These are phyloP conservation scores for Amblyjoppa proteus DNA, from an alignment of 2,888 invertebrate species.

Conservation along the genomic window DNA sequence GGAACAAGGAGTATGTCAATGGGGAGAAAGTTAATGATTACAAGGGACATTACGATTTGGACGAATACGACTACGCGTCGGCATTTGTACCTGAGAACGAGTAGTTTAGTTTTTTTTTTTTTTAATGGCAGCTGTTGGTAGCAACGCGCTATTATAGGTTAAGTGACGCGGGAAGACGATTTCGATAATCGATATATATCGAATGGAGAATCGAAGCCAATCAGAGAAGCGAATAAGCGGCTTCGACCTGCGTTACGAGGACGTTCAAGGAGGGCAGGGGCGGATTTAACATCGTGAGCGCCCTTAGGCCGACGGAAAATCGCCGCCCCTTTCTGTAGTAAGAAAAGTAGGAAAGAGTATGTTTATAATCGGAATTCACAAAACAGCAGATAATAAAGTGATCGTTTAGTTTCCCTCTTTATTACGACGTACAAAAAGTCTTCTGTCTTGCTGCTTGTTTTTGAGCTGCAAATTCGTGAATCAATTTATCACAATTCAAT, in stretches of 20 bases:
- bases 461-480: too few species aligned
- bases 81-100: neutral
- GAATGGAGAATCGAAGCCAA: neutral
- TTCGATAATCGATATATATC: neutral
- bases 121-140: neutral
- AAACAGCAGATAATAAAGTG: too few species aligned
- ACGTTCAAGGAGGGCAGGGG: neutral
- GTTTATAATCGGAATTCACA: too few species aligned
- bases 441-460: too few species aligned
- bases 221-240: neutral
- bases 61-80: slow-evolving; percentile 9
- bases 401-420: too few species aligned
- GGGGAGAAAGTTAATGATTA: neutral
- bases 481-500: too few species aligned
- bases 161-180: neutral
- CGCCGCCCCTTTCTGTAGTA: too few species aligned
- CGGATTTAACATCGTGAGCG: too few species aligned
- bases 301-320: too few species aligned
- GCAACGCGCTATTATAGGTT: neutral
- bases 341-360: too few species aligned
- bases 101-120: neutral
- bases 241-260: neutral
- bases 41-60: neutral
- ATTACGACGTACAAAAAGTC: too few species aligned
- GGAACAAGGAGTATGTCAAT: neutral